Evolutionary conservation across 2,797 vertebrate species (phyloP).

Genomic region (Todus mexicanus): DNA sequence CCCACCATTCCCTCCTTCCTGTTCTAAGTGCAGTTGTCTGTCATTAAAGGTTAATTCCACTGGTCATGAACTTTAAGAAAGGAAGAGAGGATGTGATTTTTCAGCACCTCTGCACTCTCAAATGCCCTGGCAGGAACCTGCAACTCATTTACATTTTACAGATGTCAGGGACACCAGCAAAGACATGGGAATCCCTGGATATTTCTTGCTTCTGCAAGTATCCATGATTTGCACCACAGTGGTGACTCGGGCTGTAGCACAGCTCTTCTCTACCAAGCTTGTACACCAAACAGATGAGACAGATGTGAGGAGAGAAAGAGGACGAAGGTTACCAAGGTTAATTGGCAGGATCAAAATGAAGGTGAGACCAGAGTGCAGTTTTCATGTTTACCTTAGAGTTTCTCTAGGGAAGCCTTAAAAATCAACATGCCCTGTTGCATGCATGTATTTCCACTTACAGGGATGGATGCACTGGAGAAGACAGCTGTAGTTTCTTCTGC

Average conservation of each 20-base stretch:
- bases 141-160: not conserved
- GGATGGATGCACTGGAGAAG: not conserved
- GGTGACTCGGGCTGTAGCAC: not conserved
- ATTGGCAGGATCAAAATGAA: not conserved
- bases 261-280: not conserved
- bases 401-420: not conserved
- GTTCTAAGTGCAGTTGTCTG: not conserved
- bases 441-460: not conserved
- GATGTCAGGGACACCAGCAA: not conserved
- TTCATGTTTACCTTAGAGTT: not conserved
- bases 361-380: not conserved
- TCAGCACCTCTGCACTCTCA: not conserved
- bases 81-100: not conserved
- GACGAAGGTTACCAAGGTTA: not conserved
- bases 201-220: not conserved
- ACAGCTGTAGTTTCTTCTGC: not conserved
- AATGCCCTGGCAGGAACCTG: not conserved
- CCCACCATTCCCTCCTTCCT: not conserved
- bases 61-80: not conserved
- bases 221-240: not conserved
- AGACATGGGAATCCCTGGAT: not conserved
- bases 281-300: accelerated
- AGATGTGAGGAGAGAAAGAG: not conserved
- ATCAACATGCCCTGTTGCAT: not conserved
- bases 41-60: not conserved